Conservation (phyloP, 2,888 invertebrate species). For the Nymphalis urticae region DNA sequence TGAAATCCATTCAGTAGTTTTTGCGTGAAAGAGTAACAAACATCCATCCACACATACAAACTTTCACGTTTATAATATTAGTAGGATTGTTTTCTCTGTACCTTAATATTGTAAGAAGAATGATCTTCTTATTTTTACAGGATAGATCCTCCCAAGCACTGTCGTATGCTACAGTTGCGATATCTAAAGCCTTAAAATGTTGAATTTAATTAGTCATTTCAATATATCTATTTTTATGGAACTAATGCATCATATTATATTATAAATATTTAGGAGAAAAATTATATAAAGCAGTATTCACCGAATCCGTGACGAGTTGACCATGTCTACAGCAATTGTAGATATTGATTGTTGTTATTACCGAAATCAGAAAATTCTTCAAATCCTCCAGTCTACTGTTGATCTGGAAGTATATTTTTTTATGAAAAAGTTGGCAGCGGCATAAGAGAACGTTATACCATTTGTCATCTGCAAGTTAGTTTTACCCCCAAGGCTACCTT, state of each 20-base stretch:
- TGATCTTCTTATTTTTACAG: constrained; percentile 34
- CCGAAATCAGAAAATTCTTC: constrained; percentile 35
- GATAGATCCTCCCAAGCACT: constrained; percentile 41
- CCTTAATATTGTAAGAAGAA: constrained; percentile 40
- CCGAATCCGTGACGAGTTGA: constrained; percentile 40
- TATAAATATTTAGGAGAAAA: background rate
- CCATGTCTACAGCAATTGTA: constrained; percentile 40
- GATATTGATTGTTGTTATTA: constrained; percentile 32
- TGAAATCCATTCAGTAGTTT: too few relatives aligned
- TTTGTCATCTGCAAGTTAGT: too few relatives aligned
- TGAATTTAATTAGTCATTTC: background rate
- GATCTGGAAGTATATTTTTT: constrained; percentile 33
- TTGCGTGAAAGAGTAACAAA: too few relatives aligned
- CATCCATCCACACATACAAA: too few relatives aligned
- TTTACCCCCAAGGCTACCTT: too few relatives aligned
- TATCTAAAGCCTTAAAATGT: constrained; percentile 35
- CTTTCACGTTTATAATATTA: too few relatives aligned
- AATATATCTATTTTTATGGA: background rate
- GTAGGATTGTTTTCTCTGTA: constrained; percentile 19
- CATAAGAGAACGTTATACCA: too few relatives aligned
- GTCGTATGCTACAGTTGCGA: constrained; percentile 38
- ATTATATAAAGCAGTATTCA: constrained; percentile 11
- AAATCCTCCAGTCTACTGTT: constrained; percentile 39
- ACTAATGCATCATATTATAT: background rate
- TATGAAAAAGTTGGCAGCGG: too few relatives aligned